Evolutionary conservation across 2,888 invertebrate species (phyloP), one percentile per base, ranked within the genome.

Genomic region (Dexiosoma caninum): DNA sequence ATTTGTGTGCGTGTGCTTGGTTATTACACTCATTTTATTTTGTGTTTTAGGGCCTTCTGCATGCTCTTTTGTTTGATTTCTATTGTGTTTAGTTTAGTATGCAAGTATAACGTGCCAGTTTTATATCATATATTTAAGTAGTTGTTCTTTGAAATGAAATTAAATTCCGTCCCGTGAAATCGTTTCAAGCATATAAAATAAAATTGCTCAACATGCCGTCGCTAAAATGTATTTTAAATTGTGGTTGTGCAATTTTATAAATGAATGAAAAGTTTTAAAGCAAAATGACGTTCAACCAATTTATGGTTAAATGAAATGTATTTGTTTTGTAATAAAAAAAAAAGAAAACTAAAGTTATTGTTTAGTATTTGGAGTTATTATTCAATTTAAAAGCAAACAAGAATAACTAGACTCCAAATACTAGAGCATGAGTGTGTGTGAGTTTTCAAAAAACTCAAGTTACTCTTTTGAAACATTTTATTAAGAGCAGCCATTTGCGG

Each of bases 51-150:
- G 57, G 57, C 51, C 77, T 77, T 77, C 6, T 64, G 30, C 32
- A 49, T 27, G 71, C 57, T 75, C 74, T 66, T 37, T 21, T 44
- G 49, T 32, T 62, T 69, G 51, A 42, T 9, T 77, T 74, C 74
- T 77, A 77, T 77, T 40, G 40, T 57, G 51, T 64, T 81, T 69
- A 59, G 69, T 77, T 81, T 70, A 81, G 81, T 74, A 64, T 77
- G 59, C 67, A 69, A 62, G 57, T 59, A 70, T 37, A 77, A 77
- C 72, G 77, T 81, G 81, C 81, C 69, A 81, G 72, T 77, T 77
- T 72, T 69, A 81, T 77, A 81, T 69, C 62, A 74, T 57, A 42
- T 57, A 37, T 49, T 27, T 3, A 51, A 40, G 27, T 49, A 40
- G 21, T 46, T 35, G 55, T 4, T 19, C 16, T 27, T n/a, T 3